Base-by-base conservation (phyloP, 2,888 invertebrate genomes). In the Falcaria lacertinaria region DNA sequence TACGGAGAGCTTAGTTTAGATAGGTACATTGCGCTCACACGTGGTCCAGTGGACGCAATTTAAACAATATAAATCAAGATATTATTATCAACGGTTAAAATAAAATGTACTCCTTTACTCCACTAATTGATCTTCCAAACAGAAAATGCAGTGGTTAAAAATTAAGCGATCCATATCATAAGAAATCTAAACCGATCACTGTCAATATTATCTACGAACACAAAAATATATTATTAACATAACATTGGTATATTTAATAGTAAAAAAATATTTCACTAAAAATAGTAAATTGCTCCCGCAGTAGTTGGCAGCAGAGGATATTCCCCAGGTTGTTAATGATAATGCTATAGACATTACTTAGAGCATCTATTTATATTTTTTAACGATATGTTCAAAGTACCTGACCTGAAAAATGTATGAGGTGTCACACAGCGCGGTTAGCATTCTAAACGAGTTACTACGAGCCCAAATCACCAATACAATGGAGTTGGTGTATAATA, bases 1-100 rank as follows among this genome's bases (percentile, higher is more conserved):
- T 84, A 87, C 79, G 83, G 77, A 83, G 82, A 84, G 22, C 22
- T 22, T 22, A 5, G 2, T 11, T 11, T 28, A 8, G 2, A 28
- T 3, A 2, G 11, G 3, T 28, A 28, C 11, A 28, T 28, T 28
- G 28, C 28, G 28, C 3, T 22, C 28, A 28, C 28, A 7, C 28
- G 11, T 7, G 11, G 28, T 28, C 11, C 11, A 28, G 11, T 11
- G 11, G 28, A 28, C 11, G 28, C 8, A 28, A 28, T 11, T 28
- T 28, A 51, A n/a, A n/a, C n/a, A n/a, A n/a, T n/a, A n/a, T n/a
- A n/a, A n/a, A n/a, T n/a, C n/a, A n/a, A n/a, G n/a, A n/a, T 65
- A 54, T 54, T 53, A 53, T 52, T 59, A 73, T 60, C 62, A 66
- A 74, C 60, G 51, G 42, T 63, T 68, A 68, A 66, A 68, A 70